Conservation (phyloP, 2,888 invertebrate genomes). For the Phortica okadai region DNA sequence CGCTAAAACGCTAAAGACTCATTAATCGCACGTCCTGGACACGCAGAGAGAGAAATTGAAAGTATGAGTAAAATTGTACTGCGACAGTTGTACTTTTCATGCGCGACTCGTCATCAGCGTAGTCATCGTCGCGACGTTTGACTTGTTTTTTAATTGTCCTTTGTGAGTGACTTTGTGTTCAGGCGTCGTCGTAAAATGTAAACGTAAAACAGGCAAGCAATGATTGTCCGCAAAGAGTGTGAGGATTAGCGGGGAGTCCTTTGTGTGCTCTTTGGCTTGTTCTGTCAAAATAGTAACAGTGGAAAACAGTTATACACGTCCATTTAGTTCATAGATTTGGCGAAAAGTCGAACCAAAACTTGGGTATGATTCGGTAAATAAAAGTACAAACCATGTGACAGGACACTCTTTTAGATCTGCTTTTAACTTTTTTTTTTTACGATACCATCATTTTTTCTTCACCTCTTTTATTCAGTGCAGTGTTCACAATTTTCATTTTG, state of each 20-base stretch:
- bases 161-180: slow-evolving; percentile 17
- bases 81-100: slow-evolving; percentile 25
- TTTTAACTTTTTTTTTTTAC: background rate
- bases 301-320: slow-evolving; percentile 33
- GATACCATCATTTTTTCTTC: background rate
- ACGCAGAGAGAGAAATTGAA: slow-evolving; percentile 31
- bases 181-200: slow-evolving; percentile 39
- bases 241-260: slow-evolving; percentile 18
- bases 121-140: slow-evolving; percentile 29
- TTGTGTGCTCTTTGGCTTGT: background rate
- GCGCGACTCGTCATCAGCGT: background rate
- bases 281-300: slow-evolving; percentile 13
- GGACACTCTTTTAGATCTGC: slow-evolving; percentile 9
- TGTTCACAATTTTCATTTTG: slow-evolving; percentile 54
- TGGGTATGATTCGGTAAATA: background rate
- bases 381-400: slow-evolving; percentile 4
- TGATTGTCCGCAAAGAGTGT: background rate
- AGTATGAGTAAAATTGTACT: slow-evolving; percentile 31
- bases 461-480: slow-evolving; percentile 11
- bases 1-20: slow-evolving; percentile 70
- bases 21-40: slow-evolving; percentile 60
- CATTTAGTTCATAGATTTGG: slow-evolving; percentile 24
- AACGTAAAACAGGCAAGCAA: slow-evolving; percentile 14
- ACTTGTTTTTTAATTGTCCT: slow-evolving; percentile 47
- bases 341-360: background rate